Evolutionary conservation across 2,888 invertebrate species (phyloP), one percentile per base, ranked within the genome.

Genomic region (Slavum lentiscoides): DNA sequence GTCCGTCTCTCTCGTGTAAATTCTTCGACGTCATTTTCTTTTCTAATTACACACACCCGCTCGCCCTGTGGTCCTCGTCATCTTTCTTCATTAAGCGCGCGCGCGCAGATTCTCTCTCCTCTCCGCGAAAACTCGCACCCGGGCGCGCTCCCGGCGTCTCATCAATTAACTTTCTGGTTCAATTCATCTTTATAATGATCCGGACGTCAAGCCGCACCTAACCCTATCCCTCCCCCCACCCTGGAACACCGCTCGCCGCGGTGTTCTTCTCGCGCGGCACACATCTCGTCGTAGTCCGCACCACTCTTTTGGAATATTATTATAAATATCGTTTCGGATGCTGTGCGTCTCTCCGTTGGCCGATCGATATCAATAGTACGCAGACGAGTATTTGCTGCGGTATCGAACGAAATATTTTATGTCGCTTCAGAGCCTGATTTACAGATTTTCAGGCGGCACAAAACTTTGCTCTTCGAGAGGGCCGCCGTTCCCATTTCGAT

Each of bases 111-210:
- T 68, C 61, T 61, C 68, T 59, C 49, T 68, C 61, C 59, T n/a
- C 37, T 3, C 58, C 70, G 5, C 53, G 43, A 76, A 76, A 76
- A 68, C 43, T 39, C 66, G 62, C 37, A 55, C 55, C 49, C 66
- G 39, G 17, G 66, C 68, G 58, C 75, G 55, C 68, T n/a, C n/a
- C 30, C 30, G 30, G 59, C 77, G 69, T 77, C 77, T 80, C 77
- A 72, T 80, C 77, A 80, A 80, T 80, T 72, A 72, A 80, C 77
- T 80, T 80, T 80, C 77, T 80, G 70, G 77, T 77, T 77, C 77
- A 77, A 77, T 77, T 77, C 77, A 77, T 77, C 77, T 77, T 77
- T 77, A 77, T 77, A 77, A 77, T 77, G 77, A 77, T 77, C 77
- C 69, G 55, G 69, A 69, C 69, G 77, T 77, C 77, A 77, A 53